phyloP scores from a whole-genome alignment of 2,888 invertebrate species.

The Falcaria lacertinaria region DNA sequence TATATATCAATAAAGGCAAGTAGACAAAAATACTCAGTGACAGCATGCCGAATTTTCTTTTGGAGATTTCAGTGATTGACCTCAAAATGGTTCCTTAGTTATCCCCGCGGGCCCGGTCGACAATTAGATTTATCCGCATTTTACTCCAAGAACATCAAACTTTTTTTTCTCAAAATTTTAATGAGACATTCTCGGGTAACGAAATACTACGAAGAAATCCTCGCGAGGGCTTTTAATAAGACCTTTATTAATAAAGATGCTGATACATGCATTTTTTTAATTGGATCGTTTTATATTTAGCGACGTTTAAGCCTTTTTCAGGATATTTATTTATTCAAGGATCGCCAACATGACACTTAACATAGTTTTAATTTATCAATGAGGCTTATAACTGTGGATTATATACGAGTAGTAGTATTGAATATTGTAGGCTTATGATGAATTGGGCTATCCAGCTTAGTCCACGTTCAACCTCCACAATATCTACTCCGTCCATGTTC shows the following conservation, averaged over 20 bases:
- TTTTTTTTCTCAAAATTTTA: slow-evolving; percentile 34
- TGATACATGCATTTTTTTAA: slow-evolving; percentile 11
- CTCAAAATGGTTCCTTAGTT: slow-evolving; percentile 33
- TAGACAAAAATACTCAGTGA: slow-evolving; percentile 11
- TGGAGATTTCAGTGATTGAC: slow-evolving; percentile 30
- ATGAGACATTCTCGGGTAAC: slow-evolving; percentile 38
- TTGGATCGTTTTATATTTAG: no score
- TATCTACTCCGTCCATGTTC: no score
- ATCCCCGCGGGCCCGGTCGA: slow-evolving; percentile 25
- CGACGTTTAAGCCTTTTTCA: no score
- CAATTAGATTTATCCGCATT: slow-evolving; percentile 33
- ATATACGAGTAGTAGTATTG: no score
- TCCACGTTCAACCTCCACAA: no score
- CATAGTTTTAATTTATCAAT: no score
- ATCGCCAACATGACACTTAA: no score
- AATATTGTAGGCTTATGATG: no score
- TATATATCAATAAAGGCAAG: background rate
- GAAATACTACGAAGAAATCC: slow-evolving; percentile 26
- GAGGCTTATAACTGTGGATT: no score
- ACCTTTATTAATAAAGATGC: background rate
- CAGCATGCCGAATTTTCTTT: slow-evolving; percentile 14
- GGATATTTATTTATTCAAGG: no score
- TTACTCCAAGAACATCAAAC: slow-evolving; percentile 30
- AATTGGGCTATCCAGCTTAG: no score
- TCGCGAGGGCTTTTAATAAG: slow-evolving; percentile 16